Percentiles rank a stretch among this genome's conserved stretches.
These are phyloP conservation scores for Halesus radiatus DNA, from an alignment of 1,140 invertebrate species.

Conservation along the genomic window DNA sequence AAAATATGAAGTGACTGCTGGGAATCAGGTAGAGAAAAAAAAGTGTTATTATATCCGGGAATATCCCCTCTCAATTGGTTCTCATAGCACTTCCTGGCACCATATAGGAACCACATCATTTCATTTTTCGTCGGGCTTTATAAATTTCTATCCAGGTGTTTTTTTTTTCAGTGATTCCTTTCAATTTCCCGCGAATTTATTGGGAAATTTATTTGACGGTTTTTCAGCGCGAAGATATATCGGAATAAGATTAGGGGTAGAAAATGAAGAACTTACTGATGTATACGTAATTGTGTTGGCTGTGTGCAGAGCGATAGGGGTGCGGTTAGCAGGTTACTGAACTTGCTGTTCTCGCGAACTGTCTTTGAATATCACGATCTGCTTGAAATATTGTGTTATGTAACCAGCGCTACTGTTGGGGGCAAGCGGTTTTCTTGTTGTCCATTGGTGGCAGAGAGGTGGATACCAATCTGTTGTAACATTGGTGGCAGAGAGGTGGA, in stretches of 20 bases:
- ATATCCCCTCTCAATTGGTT: slow-evolving; percentile 43
- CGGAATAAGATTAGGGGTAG: slow-evolving; percentile 41
- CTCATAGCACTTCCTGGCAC: slow-evolving; percentile 10
- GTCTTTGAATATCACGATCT: too few relatives aligned
- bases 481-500: too few relatives aligned
- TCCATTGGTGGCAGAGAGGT: not conserved
- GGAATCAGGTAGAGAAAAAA: slow-evolving; percentile 6
- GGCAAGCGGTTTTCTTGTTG: not conserved
- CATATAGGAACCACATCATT: slow-evolving; percentile 4
- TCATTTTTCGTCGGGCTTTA: slow-evolving; percentile 27
- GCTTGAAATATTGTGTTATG: not conserved
- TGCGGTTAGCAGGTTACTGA: not conserved
- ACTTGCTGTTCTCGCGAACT: too few relatives aligned
- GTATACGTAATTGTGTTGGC: slow-evolving; percentile 54
- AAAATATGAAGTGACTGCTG: not conserved
- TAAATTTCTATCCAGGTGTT: slow-evolving; percentile 15
- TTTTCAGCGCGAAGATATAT: slow-evolving; percentile 26
- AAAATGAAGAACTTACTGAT: slow-evolving; percentile 48
- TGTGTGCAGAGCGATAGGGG: slow-evolving; percentile 25
- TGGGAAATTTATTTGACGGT: slow-evolving; percentile 48
- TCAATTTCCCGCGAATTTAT: slow-evolving; percentile 50
- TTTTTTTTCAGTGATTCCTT: slow-evolving; percentile 52
- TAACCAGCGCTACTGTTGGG: not conserved
- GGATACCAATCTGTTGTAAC: too few relatives aligned
- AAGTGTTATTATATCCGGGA: slow-evolving; percentile 42